phyloP scores from a whole-genome alignment of 1,140 invertebrate species.

The Contarinia nasturtii region DNA sequence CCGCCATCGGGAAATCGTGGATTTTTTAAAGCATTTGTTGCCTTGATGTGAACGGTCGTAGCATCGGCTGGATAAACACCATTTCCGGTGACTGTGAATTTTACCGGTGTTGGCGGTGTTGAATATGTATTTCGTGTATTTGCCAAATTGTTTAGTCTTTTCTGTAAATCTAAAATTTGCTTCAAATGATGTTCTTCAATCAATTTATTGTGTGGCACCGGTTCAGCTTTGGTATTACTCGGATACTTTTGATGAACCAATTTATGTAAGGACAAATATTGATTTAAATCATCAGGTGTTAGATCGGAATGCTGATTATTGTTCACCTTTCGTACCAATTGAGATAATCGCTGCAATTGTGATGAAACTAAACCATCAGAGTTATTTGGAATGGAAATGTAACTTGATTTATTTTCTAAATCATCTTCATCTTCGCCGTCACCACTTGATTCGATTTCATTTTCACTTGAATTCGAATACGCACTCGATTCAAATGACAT shows the following conservation, averaged over 20 bases:
- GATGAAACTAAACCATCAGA: conserved; percentile 15
- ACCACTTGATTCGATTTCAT: conserved; percentile 4
- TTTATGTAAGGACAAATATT: conserved; percentile 20
- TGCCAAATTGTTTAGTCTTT: neutral
- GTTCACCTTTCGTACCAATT: conserved; percentile 21
- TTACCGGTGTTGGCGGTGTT: conserved; percentile 1
- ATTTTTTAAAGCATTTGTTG: conserved; percentile 9
- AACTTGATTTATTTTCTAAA: neutral
- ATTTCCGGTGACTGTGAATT: neutral
- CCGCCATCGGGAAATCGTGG: conserved; percentile 12
- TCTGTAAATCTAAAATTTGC: conserved; percentile 1
- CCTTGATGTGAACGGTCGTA: conserved; percentile 3
- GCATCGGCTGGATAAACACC: conserved; percentile 1
- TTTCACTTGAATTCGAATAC: neutral
- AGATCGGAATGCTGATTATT: conserved; percentile 15
- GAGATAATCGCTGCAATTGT: conserved; percentile 19
- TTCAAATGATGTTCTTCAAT: conserved; percentile 1
- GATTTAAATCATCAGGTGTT: conserved; percentile 20
- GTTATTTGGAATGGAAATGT: conserved; percentile 1
- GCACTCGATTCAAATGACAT: neutral
- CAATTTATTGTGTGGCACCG: neutral
- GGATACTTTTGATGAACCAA: conserved; percentile 5
- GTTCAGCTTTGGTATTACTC: neutral
- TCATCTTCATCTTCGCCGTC: neutral
- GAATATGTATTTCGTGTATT: neutral